Evolutionary conservation across 2,113 vertebrate genomes (phyloP).

Genomic region (Chloropsis cyanopogon): DNA sequence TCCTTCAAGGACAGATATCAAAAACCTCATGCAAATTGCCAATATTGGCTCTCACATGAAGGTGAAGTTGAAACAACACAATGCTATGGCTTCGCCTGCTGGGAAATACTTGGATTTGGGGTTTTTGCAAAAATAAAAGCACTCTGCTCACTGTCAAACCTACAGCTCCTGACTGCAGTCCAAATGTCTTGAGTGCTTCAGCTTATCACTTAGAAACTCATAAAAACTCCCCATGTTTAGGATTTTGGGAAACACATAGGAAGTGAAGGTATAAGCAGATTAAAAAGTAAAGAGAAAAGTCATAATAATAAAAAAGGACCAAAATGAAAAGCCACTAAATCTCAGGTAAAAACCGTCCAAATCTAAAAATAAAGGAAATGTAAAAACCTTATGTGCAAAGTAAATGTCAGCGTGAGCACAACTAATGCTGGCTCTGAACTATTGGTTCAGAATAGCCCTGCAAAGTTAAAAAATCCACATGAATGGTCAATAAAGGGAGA

Average conservation of each 20-base stretch:
- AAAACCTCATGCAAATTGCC: not conserved
- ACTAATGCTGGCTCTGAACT: not conserved
- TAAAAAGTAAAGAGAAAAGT: not conserved
- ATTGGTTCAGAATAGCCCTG: not conserved
- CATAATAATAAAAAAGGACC: not conserved
- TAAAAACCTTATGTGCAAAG: not conserved
- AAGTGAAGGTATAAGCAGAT: not conserved
- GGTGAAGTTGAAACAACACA: not conserved
- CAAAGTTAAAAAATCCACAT: not conserved
- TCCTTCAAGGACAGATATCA: not conserved
- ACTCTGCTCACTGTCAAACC: not conserved
- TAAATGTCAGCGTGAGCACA: constrained; percentile 15
- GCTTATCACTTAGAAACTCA: not conserved
- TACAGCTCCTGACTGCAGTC: not conserved
- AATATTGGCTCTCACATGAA: not conserved
- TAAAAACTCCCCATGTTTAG: not conserved
- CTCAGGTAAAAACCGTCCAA: not conserved
- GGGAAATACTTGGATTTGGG: not conserved
- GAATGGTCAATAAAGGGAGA: not conserved
- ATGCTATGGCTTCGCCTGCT: not conserved
- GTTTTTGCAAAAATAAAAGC: not conserved
- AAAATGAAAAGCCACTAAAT: not conserved
- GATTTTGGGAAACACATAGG: not conserved
- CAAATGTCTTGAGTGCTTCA: not conserved
- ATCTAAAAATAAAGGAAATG: not conserved